A percentile compares a stretch with the other conserved stretches of the same genome.
phyloP scores from a whole-genome alignment of 2,113 vertebrate species.

The Syrmaticus mikado region DNA sequence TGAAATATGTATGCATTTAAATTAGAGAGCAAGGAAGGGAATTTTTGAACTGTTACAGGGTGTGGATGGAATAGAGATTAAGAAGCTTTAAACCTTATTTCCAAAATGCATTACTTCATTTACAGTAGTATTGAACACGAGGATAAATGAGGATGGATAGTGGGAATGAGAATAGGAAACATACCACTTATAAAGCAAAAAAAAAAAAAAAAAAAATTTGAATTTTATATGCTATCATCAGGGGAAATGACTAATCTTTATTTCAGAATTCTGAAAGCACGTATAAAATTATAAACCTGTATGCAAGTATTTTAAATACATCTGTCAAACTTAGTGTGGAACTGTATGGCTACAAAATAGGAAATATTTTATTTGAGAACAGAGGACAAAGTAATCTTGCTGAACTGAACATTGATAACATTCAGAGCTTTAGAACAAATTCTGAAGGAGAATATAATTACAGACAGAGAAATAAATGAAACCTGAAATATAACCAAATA shows the following conservation, averaged over 20 bases:
- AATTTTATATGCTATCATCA: neutral
- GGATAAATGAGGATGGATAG: neutral
- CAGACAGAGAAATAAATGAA: no score
- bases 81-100: neutral
- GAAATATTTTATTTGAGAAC: slow-evolving; percentile 23
- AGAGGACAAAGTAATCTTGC: neutral
- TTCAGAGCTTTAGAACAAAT: no score
- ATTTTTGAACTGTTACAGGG: neutral
- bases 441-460: no score
- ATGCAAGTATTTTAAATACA: slow-evolving; percentile 32
- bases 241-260: slow-evolving; percentile 29
- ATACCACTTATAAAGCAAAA: neutral
- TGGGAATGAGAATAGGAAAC: neutral
- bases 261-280: neutral
- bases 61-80: neutral
- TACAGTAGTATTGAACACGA: neutral
- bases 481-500: no score
- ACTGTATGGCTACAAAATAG: neutral
- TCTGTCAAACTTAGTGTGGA: neutral
- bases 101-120: neutral
- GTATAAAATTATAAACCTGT: neutral
- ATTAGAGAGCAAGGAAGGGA: neutral
- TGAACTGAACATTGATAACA: no score
- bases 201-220: neutral
- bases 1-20: neutral